A percentile compares a stretch with the other conserved stretches of the same genome.
phyloP scores from a whole-genome alignment of 2,797 vertebrate species.

The Typhlichthys eigenmanni region DNA sequence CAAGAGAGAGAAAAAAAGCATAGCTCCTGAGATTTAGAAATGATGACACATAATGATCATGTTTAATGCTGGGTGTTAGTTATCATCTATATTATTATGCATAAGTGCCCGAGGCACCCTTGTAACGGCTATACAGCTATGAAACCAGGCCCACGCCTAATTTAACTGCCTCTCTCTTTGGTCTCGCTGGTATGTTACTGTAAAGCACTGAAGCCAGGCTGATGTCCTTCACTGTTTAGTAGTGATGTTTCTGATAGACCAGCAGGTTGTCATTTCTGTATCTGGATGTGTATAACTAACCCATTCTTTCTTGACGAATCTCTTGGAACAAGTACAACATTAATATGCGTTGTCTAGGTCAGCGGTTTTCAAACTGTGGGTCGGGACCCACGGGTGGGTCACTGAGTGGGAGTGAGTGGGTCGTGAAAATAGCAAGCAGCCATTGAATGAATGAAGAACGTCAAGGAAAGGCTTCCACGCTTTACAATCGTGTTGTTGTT shows the following conservation, averaged over 20 bases:
- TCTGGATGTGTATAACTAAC: too few relatives aligned
- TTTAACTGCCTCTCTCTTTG: constrained; percentile 56
- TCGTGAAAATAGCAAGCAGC: too few relatives aligned
- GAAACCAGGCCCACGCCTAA: constrained; percentile 66
- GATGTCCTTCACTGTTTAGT: constrained; percentile 42
- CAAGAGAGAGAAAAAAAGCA: constrained; percentile 19
- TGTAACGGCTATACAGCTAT: constrained; percentile 57
- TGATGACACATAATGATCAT: constrained; percentile 32
- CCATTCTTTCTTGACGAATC: too few relatives aligned
- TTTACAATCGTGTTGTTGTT: too few relatives aligned
- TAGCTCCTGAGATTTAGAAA: constrained; percentile 20
- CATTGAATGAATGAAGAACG: too few relatives aligned
- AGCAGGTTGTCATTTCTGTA: too few relatives aligned
- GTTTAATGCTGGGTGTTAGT: constrained; percentile 51
- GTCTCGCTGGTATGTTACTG: constrained; percentile 53
- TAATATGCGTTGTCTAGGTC: too few relatives aligned
- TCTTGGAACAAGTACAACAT: too few relatives aligned
- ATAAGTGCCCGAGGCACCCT: constrained; percentile 55
- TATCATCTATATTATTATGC: constrained; percentile 68
- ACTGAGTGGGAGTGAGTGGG: too few relatives aligned
- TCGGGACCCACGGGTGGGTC: too few relatives aligned
- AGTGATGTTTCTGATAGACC: constrained; percentile 36
- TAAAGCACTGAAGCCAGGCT: constrained; percentile 31
- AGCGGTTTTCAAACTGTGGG: too few relatives aligned
- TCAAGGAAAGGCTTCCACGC: too few relatives aligned